Percentiles rank a stretch among this genome's conserved stretches.
Conservation (phyloP, 2,888 invertebrate species). For the Chironomus riparius region DNA sequence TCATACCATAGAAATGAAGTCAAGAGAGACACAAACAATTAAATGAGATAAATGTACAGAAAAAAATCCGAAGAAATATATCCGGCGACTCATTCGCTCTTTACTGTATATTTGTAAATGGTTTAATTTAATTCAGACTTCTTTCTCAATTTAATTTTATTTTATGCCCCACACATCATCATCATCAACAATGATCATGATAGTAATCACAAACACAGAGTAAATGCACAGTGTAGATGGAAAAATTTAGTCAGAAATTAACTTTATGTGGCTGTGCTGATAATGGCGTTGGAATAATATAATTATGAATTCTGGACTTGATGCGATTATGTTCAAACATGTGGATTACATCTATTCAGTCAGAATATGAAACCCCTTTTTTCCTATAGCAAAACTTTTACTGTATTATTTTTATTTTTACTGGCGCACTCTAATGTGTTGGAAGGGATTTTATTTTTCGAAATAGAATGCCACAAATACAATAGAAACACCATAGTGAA, state of each 20-base stretch:
- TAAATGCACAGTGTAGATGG: background rate
- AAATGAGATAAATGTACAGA: too few relatives aligned
- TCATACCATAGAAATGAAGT: background rate
- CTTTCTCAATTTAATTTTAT: background rate
- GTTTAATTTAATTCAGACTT: slow-evolving; percentile 1
- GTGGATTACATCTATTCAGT: slow-evolving; percentile 12
- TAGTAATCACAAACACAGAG: background rate
- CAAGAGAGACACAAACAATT: background rate
- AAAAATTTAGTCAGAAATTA: background rate
- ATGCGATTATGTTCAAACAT: slow-evolving; percentile 18
- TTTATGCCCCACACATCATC: background rate
- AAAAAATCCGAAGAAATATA: background rate
- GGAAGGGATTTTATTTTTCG: background rate
- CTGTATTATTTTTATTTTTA: too few relatives aligned
- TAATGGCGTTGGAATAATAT: slow-evolving; percentile 19
- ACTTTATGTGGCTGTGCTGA: slow-evolving; percentile 15
- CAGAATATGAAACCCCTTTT: background rate
- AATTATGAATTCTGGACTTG: slow-evolving; percentile 18
- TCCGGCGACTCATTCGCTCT: background rate
- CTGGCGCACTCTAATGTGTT: background rate
- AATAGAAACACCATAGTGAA: background rate
- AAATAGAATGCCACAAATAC: background rate
- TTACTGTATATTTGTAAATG: background rate
- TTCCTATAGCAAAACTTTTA: background rate
- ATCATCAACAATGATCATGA: background rate